Conservation (phyloP, 2,888 invertebrate genomes). For the Sphaeridia pumilis region DNA sequence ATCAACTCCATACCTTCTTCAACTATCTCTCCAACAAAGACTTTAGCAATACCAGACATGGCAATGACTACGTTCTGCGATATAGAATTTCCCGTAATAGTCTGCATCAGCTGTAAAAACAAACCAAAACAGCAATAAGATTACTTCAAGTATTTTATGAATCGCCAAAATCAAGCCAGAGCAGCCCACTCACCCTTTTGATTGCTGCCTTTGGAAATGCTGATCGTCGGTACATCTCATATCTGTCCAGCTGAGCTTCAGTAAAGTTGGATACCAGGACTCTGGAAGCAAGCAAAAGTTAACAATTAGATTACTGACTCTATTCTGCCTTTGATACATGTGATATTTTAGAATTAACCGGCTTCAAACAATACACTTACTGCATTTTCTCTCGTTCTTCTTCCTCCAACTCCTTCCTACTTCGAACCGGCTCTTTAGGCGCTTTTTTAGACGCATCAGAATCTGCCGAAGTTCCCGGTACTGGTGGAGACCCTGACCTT, state of each 20-base stretch:
- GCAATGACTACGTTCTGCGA: conserved; percentile 99
- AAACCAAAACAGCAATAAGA: background rate
- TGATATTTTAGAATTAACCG: background rate
- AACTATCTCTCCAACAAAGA: conserved; percentile 97
- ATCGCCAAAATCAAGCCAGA: no score
- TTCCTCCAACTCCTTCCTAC: conserved; percentile 75
- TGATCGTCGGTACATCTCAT: conserved; percentile 95
- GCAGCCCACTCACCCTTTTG: conserved; percentile 62
- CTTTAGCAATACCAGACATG: conserved; percentile 98
- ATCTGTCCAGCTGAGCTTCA: conserved; percentile 92
- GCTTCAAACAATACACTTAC: conserved; percentile 47
- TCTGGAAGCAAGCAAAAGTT: conserved; percentile 45
- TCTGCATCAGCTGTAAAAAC: conserved; percentile 68
- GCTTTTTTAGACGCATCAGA: conserved; percentile 6
- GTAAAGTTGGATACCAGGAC: conserved; percentile 97
- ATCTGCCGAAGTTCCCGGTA: conserved; percentile 2
- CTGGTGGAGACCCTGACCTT: background rate
- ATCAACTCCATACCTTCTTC: conserved; percentile 85
- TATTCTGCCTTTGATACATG: background rate
- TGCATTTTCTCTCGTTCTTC: conserved; percentile 95
- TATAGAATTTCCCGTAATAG: conserved; percentile 90
- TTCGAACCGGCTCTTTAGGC: conserved; percentile 49
- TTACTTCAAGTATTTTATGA: no score
- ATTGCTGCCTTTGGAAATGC: conserved; percentile 98
- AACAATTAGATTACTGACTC: background rate